Evolutionary conservation across 2,113 vertebrate species (phyloP), one percentile per base, ranked within the genome.

Genomic region (Ibidorhyncha struthersii): DNA sequence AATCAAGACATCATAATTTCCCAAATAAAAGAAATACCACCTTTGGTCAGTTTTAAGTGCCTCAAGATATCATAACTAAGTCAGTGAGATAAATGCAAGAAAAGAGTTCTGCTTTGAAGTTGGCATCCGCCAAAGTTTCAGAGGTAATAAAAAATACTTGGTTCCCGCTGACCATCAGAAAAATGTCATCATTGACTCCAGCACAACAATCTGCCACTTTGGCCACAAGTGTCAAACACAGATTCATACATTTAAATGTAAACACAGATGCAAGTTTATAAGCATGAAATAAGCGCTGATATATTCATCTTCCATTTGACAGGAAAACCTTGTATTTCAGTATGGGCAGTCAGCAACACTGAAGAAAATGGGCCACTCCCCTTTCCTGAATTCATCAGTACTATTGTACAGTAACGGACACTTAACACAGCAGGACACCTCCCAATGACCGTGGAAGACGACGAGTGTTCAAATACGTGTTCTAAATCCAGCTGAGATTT

Each of bases 361-460:
- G 0, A 62, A 63, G 29, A 63, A 70, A 9, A 12, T 0, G 0
- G 14, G 25, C 18, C 49, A 36, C 34, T 14, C 53, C 34, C 8
- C 14, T n/a, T 53, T 66, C 65, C 41, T 29, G 32, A 81, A 50
- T 61, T 78, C 14, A 27, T 14, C 26, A 40, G 22, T 36, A 13
- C 21, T 62, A 6, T 7, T 45, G 10, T 13, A 45, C 30, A 8
- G 5, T 38, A 53, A 70, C 2, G 40, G 62, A 52, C 1, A 2
- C 8, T 38, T 63, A 71, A 74, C 7, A 36, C 43, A 67, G 19
- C 40, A 84, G 38, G 20, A 58, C 38, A 59, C 6, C 5, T 86
- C 52, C 22, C 1, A 0, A 38, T 50, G 22, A 55, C 13, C 12
- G 32, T 2, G 9, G 10, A 67, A 73, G n/a, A 76, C 0, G 2